Conservation (phyloP, 1,140 invertebrate genomes). For the Orchesella cincta region DNA sequence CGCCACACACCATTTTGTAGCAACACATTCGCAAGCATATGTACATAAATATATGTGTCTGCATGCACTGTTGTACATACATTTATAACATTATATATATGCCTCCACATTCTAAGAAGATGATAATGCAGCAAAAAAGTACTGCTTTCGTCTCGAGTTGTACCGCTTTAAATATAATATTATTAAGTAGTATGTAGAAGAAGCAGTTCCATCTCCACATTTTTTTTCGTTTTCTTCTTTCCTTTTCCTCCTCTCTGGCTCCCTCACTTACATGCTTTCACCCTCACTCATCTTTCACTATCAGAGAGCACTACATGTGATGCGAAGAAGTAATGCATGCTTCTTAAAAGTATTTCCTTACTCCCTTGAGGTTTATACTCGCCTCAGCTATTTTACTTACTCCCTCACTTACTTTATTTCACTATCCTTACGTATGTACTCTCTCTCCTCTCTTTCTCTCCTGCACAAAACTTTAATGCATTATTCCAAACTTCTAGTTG, state of each 20-base stretch:
- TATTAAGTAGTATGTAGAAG: neutral
- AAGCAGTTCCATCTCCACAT: neutral
- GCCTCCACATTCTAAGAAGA: too few species aligned
- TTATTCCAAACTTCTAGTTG: conserved; percentile 6
- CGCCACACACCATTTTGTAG: too few species aligned
- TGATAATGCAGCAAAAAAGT: too few species aligned
- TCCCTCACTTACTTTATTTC: conserved; percentile 14
- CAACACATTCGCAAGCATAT: too few species aligned
- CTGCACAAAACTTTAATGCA: conserved; percentile 1
- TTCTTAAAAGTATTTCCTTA: conserved; percentile 8
- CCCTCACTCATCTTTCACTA: conserved; percentile 3
- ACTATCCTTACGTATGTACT: neutral
- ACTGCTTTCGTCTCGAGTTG: too few species aligned
- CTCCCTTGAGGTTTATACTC: conserved; percentile 8
- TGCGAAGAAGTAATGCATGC: neutral
- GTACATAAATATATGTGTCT: too few species aligned
- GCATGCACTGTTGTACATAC: too few species aligned
- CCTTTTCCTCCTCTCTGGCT: neutral
- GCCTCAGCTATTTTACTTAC: conserved; percentile 22
- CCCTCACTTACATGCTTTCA: conserved; percentile 6
- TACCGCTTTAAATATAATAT: neutral
- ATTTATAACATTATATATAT: too few species aligned
- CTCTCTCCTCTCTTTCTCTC: too few species aligned
- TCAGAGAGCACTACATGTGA: neutral
- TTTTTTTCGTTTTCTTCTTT: neutral